These are phyloP conservation scores for Copidosoma floridanum DNA, from an alignment of 1,140 invertebrate genomes.

Conservation along the genomic window DNA sequence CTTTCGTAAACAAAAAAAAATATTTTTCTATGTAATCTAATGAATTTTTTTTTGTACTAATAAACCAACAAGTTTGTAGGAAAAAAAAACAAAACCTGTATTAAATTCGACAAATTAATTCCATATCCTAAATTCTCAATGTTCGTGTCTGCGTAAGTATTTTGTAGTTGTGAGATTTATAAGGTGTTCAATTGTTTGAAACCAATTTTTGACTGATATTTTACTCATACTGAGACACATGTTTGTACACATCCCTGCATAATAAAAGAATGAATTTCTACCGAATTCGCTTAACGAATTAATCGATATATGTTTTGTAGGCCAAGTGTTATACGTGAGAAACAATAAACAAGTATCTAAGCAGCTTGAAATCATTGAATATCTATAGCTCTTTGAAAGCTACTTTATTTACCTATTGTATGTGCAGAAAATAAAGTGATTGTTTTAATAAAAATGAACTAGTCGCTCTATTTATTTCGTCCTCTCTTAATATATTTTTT, in stretches of 20 bases:
- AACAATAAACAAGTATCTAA: slow-evolving; percentile 16
- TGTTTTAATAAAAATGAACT: slow-evolving; percentile 19
- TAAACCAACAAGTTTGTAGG: no score
- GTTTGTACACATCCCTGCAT: background rate
- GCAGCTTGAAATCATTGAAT: slow-evolving; percentile 19
- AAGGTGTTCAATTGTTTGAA: slow-evolving; percentile 2
- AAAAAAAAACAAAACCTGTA: no score
- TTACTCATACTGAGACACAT: slow-evolving; percentile 14
- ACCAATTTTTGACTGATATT: slow-evolving; percentile 21
- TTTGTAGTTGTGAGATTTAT: slow-evolving; percentile 8
- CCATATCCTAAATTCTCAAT: no score
- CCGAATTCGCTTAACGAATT: slow-evolving; percentile 17
- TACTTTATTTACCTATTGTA: slow-evolving; percentile 7
- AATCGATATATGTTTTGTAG: slow-evolving; percentile 13
- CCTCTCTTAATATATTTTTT: slow-evolving; percentile 11
- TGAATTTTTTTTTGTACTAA: no score
- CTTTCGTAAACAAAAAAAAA: no score
- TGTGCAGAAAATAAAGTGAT: slow-evolving; percentile 23
- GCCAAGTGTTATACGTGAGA: slow-evolving; percentile 19
- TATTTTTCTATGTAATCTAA: no score
- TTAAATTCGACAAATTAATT: no score
- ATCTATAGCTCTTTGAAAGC: slow-evolving; percentile 17
- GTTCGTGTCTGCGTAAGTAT: no score
- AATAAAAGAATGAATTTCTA: background rate
- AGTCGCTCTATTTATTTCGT: background rate